phyloP scores from a whole-genome alignment of 2,888 invertebrate species.

The Cepaea hortensis region DNA sequence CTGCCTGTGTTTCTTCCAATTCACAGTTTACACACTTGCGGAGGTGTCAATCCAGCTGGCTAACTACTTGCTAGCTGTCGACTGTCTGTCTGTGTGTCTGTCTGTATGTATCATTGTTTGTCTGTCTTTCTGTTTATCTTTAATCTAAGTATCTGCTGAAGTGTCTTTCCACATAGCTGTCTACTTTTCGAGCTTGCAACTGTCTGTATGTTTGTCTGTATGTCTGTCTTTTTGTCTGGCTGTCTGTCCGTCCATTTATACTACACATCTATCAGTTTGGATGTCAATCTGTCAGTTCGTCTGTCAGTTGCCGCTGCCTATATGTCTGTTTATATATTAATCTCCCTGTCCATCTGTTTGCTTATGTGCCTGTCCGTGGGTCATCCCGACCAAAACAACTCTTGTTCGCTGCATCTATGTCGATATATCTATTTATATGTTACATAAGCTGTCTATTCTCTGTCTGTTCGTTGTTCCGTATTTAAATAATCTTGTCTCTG shows the following conservation, averaged over 20 bases:
- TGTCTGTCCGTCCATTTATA: background rate
- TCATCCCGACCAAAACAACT: background rate
- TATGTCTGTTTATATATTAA: background rate
- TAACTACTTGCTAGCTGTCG: background rate
- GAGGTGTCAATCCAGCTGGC: background rate
- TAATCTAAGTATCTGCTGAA: no score
- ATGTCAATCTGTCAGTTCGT: background rate
- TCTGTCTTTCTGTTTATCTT: background rate
- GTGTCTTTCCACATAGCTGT: no score
- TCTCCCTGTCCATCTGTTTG: background rate
- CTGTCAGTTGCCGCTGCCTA: no score
- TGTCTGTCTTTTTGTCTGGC: constrained; percentile 3
- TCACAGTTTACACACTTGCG: constrained; percentile 19
- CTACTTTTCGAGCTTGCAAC: no score
- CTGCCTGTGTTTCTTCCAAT: background rate
- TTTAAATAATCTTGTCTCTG: background rate
- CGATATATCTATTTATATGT: no score
- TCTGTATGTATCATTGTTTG: constrained; percentile 1
- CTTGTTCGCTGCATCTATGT: background rate
- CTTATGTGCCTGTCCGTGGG: constrained; percentile 10
- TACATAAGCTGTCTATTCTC: no score
- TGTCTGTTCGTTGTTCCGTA: no score
- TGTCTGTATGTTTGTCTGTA: constrained; percentile 1
- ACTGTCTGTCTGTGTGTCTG: background rate
- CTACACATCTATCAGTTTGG: background rate